These are phyloP conservation scores for Pionites leucogaster DNA, from an alignment of 2,113 vertebrate species.

Conservation along the genomic window DNA sequence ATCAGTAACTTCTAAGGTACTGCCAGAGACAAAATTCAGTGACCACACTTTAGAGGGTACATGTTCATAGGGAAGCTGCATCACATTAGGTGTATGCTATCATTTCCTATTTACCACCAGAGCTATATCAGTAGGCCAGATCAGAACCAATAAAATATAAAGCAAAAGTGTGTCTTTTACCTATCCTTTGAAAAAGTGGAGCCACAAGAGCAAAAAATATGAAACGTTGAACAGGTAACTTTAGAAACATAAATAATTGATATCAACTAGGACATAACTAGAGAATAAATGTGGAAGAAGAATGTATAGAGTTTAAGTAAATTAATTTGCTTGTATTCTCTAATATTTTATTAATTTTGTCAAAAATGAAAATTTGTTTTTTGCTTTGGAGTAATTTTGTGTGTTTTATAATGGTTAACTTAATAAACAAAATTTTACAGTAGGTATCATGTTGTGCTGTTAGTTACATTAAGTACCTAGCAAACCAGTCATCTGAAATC, in stretches of 20 bases:
- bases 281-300: not conserved
- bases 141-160: not conserved
- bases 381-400: not conserved
- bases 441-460: not conserved
- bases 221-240: not conserved
- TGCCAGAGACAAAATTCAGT: not conserved
- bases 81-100: not conserved
- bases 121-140: not conserved
- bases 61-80: not conserved
- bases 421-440: not conserved
- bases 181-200: not conserved
- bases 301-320: fast-evolving
- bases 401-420: not conserved
- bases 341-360: not conserved
- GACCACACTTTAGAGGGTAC: fast-evolving
- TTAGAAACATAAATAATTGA: not conserved
- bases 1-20: not conserved
- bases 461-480: not conserved
- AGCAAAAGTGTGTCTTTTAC: not conserved
- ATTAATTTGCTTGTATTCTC: not conserved
- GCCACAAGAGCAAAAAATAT: not conserved
- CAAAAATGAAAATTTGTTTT: not conserved
- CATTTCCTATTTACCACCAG: not conserved
- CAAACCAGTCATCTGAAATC: not conserved
- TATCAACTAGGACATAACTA: not conserved